Evolutionary conservation across 2,888 invertebrate species (phyloP).

Genomic region (Sarcophaga variegata): DNA sequence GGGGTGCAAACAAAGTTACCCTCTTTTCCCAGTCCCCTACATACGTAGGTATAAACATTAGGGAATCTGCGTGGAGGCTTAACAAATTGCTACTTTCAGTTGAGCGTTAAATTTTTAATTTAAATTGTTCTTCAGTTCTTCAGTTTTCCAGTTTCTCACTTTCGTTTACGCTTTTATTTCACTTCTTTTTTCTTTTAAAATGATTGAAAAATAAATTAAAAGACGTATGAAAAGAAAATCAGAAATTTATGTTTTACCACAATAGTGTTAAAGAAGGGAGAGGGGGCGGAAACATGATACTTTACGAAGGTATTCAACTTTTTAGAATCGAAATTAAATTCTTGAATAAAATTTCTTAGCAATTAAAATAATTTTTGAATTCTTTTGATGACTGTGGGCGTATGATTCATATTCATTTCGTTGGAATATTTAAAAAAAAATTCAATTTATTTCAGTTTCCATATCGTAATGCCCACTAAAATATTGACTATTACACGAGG

Average conservation of each 20-base stretch:
- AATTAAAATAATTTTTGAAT: too few relatives aligned
- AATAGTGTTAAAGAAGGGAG: too few relatives aligned
- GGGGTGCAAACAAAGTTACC: neutral
- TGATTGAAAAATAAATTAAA: conserved; percentile 1
- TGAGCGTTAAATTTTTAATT: conserved; percentile 7
- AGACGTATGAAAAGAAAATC: neutral
- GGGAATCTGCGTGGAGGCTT: too few relatives aligned
- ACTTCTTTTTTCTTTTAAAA: neutral
- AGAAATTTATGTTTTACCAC: neutral
- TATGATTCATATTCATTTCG: neutral
- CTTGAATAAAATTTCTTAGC: too few relatives aligned
- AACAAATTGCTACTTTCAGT: neutral
- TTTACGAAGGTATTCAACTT: too few relatives aligned
- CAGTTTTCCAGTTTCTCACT: too few relatives aligned
- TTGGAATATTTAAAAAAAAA: neutral
- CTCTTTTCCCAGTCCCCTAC: neutral
- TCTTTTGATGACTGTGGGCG: neutral
- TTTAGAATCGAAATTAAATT: too few relatives aligned
- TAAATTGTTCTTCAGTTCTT: neutral
- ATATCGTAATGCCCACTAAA: too few relatives aligned
- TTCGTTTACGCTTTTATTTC: too few relatives aligned
- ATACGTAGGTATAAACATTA: too few relatives aligned
- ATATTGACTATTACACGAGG: too few relatives aligned
- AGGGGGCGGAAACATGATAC: neutral
- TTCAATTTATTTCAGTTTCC: too few relatives aligned